Evolutionary conservation across 2,113 vertebrate species (phyloP).

Genomic region (Larimichthys polyactis): DNA sequence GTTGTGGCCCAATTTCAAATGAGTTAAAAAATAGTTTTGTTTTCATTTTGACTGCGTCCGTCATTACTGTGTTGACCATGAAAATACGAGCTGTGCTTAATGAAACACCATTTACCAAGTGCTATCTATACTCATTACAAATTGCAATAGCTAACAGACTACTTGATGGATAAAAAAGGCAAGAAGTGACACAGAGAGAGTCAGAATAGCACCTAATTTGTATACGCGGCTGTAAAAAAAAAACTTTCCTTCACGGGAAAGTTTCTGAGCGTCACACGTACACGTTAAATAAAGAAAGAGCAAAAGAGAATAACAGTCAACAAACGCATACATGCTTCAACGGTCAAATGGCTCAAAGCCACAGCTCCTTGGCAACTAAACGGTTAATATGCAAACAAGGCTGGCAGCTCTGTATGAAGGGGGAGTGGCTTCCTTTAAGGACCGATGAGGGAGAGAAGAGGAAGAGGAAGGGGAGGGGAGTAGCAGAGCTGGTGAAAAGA

Average conservation of each 20-base stretch:
- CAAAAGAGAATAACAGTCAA: slow-evolving; percentile 5
- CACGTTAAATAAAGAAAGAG: background rate
- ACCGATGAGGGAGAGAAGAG: slow-evolving; percentile 54
- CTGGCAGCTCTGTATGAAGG: slow-evolving; percentile 66
- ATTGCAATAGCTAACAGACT: too few relatives aligned
- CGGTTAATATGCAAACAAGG: slow-evolving; percentile 87
- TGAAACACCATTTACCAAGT: too few relatives aligned
- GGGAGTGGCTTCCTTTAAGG: slow-evolving; percentile 77
- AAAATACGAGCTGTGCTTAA: too few relatives aligned
- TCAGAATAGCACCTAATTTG: background rate
- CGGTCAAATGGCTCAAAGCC: slow-evolving; percentile 72
- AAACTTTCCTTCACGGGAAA: background rate
- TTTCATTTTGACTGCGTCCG: background rate
- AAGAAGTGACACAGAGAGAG: background rate
- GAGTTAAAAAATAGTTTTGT: background rate
- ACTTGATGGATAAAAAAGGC: background rate
- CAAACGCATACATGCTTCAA: slow-evolving; percentile 62
- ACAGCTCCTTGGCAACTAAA: slow-evolving; percentile 79
- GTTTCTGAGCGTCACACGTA: slow-evolving; percentile 6
- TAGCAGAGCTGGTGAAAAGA: slow-evolving; percentile 54
- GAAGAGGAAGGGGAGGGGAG: slow-evolving; percentile 60
- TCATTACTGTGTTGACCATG: background rate
- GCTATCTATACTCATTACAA: background rate
- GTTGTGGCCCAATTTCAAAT: background rate
- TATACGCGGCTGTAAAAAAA: background rate